Base-by-base conservation (phyloP, 2,113 vertebrate genomes). In the Mesembrinibis cayennensis region DNA sequence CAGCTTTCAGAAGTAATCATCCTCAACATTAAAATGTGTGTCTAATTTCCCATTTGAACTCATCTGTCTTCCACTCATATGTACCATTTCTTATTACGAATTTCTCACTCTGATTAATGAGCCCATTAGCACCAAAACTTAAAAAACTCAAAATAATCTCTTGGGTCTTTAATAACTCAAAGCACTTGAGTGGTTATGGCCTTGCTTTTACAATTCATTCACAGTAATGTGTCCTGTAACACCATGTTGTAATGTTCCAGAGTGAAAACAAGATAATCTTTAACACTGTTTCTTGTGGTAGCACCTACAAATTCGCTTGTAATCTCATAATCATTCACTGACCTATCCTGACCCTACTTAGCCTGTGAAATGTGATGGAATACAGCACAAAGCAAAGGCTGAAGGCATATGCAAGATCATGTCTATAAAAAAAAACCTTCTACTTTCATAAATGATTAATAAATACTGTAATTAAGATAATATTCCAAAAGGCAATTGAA, bases 61-160 rank as follows among this genome's bases (percentile, higher is more conserved):
- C 16, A 0, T 77, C 53, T 72, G 5, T 78, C 83, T 92, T 82
- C 62, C 36, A 79, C 29, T 76, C 49, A 76, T 40, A 77, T 11
- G 40, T 70, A 77, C 44, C 5, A 2, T 30, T 72, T 81, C 40
- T 76, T 90, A 67, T 13, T 36, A 93, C 14, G 6, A 70, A 77
- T 73, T 83, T 96, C 67, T 86, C 83, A 73, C 29, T 88, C 45
- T 87, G 89, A 95, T 92, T 91, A 94, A 95, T 62, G 22, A 95
- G 23, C 6, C 47, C 14, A 80, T 84, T 96, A 87, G 38, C 61
- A 91, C 9, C 29, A 91, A 93, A 93, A 78, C 42, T 74, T 52
- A 19, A 85, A 93, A 82, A 70, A 10, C 22, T 78, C 66, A 76
- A 67, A 92, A 92, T 63, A 84, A 58, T 82, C 50, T 87, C 81